Base-by-base conservation (phyloP, 1,140 invertebrate genomes). In the Panagrolaimus sp. region DNA sequence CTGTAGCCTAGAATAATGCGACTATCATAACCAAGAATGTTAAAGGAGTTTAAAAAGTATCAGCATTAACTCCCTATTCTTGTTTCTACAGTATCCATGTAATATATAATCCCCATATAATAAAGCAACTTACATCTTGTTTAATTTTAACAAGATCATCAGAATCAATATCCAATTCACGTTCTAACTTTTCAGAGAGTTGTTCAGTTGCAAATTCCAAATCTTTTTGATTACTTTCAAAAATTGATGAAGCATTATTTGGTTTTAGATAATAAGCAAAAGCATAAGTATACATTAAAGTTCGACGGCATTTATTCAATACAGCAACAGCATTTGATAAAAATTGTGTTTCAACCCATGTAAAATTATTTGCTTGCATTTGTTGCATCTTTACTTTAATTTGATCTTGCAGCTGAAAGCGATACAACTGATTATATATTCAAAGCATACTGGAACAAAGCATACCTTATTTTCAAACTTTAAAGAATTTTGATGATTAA, bases 311-410 rank as follows among this genome's bases (percentile, higher is more conserved):
- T 82, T 78, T 92, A 86, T 93, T 96, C 45, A 98, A 87, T 83
- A 98, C 94, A 85, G 98, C 93, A 61, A 98, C 94, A 63, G 94
- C 94, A 85, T 94, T 94, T 84, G 94, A 93, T 71, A 96, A 86
- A 85, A 96, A 96, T 87, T 96, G 93, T 77, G 93, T 92, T 88
- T 98, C 96, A 80, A 98, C 98, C 95, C 95, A 98, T 53, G 93
- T 96, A 93, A 98, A 98, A 83, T 96, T 96, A 79, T 96, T 93
- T 25, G 69, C 46, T 42, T 76, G 74, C 94, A 98, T 97, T 43
- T 69, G 76, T n/a, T 63, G 47, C 31, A 76, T 73, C 46, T 74
- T 74, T 25, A 13, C 43, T 64, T 65, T 72, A 48, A 71, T 67
- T 51, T 68, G 66, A 5, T 91, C 90, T 84, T 94, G 94, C 20